Conservation (phyloP, 64 coral and sea anemone genomes). For the Anthopleura sola region DNA sequence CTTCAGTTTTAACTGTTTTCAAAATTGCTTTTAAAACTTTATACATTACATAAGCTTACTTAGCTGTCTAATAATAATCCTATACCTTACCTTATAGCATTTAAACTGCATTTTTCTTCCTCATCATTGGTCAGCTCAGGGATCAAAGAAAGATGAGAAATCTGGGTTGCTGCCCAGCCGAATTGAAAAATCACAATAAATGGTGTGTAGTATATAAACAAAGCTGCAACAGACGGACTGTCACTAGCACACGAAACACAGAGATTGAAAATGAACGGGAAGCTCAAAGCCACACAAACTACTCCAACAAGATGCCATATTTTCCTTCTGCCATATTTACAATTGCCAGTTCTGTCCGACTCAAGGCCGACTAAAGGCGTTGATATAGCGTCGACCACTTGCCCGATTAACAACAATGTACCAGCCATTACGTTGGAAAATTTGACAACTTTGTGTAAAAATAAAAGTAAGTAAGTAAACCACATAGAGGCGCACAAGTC, state of each 20-base stretch:
- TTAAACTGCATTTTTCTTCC: constrained; percentile 77
- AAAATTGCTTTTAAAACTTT: too few species aligned
- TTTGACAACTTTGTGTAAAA: constrained; percentile 72
- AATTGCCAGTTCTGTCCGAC: constrained; percentile 81
- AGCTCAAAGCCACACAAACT: constrained; percentile 70
- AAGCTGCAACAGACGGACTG: constrained; percentile 42
- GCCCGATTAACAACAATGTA: constrained; percentile 81
- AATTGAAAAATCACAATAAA: constrained; percentile 98
- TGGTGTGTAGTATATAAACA: constrained; percentile 88
- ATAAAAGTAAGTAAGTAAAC: constrained; percentile 90
- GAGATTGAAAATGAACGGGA: constrained; percentile 92
- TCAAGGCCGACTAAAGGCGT: constrained; percentile 95
- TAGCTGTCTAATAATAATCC: too few species aligned
- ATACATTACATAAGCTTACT: too few species aligned
- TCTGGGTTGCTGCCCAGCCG: constrained; percentile 98
- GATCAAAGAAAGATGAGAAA: constrained; percentile 90
- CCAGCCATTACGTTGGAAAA: constrained; percentile 77
- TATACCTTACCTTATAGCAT: constrained; percentile 85
- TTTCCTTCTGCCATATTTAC: constrained; percentile 88
- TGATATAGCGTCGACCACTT: constrained; percentile 83
- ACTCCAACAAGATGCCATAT: constrained; percentile 96
- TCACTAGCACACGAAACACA: constrained; percentile 68
- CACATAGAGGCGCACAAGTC: constrained; percentile 97
- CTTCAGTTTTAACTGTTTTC: too few species aligned
- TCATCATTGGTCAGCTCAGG: constrained; percentile 89